Evolutionary conservation across 2,797 vertebrate genomes (phyloP), one percentile per base, ranked within the genome.

Genomic region (Garrulus glandarius): DNA sequence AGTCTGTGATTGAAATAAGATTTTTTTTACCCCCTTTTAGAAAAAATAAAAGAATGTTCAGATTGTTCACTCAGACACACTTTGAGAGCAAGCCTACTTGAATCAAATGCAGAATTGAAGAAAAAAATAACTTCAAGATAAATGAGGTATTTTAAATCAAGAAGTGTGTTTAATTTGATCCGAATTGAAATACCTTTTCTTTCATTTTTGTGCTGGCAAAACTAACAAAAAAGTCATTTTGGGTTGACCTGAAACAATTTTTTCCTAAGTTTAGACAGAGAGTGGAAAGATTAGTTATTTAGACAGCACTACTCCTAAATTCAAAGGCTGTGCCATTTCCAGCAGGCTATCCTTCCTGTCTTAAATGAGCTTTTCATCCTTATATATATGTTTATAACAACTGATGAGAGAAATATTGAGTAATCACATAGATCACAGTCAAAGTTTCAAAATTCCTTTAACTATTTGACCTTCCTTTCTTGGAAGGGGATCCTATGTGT

Each of bases 251-350:
- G 70, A 79, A 93, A 76, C 8, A 13, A 13, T 87, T 92, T 85
- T 87, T 92, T 79, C 50, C n/a, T 49, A 59, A 67, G 47, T 92
- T 92, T 94, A 91, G 64, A 52, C 34, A 87, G 13, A 61, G 44
- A 89, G 44, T 82, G 26, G 70, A 93, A 95, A 95, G 83, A 89
- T 88, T 55, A 84, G 53, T 94, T 94, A 84, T 95, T 95, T 89
- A 91, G 59, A 84, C 72, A 93, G 34, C 23, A 59, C 22, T 90
- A 32, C 59, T 90, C 52, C 74, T 92, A 75, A 89, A 92, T 93
- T 88, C 63, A 88, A 79, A 59, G 87, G 47, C 79, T 84, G 13
- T 76, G 11, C 30, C 74, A 47, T 95, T 95, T 92, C 83, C 85
- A 90, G 41, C 80, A 90, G 72, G 67, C 85, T 94, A 79, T 92